Base-by-base conservation (phyloP, 2,113 vertebrate species). In the Callaeas wilsoni region DNA sequence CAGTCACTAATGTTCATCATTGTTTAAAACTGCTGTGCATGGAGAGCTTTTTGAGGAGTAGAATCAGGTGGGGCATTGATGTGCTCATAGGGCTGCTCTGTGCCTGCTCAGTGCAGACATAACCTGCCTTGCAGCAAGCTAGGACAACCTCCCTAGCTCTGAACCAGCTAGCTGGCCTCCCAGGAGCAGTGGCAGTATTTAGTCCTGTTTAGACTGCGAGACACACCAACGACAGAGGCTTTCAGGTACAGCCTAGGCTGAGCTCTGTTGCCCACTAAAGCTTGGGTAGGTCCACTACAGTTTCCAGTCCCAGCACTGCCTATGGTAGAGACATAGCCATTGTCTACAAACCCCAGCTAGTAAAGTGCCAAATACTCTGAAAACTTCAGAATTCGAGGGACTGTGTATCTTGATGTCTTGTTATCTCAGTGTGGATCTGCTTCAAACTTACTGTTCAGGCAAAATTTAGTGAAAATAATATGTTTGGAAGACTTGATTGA, bases 381-480 rank as follows among this genome's bases (percentile, higher is more conserved):
- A 65, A 42, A n/a, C 20, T 63, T 73, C 20, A 29, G 22, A 33
- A 70, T 64, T 5, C 71, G 15, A 6, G 6, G 22, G 12, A 33
- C 7, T 32, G 4, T 42, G 5, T 42, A 8, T 46, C 33, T 92
- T 41, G 25, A 15, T 42, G 20, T 78, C 41, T 56, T 50, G 22
- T 46, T 71, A 0, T 44, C 9, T 86, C 42, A 6, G 3, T 2
- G 0, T 69, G 64, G 21, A 39, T 67, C 50, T 47, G 22, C n/a
- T 88, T 90, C 53, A 65, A 55, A 41, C 39, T 60, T 75, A 62
- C 14, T 4, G 4, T 52, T 89, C 47, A 49, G 50, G 35, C 53
- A 89, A 44, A 71, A 17, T n/a, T 90, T 63, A 53, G 50, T 64
- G 73, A 89, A 80, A 91, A 76, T 65, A 78, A 29, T 49, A n/a